Conservation (phyloP, 2,888 invertebrate genomes). For the Diplazon laetatorius region DNA sequence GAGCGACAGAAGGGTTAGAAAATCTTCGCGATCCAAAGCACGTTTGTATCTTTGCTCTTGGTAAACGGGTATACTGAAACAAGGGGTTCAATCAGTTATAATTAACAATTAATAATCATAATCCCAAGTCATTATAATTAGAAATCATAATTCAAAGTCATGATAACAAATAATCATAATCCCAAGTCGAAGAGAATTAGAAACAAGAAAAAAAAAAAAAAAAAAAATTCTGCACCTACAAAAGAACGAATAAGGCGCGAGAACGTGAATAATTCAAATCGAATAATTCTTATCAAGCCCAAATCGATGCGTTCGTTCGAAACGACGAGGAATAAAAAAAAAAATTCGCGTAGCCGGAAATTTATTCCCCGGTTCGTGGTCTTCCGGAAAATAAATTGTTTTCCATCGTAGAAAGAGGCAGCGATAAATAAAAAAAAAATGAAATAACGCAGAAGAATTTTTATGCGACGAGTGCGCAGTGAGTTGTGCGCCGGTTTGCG, state of each 20-base stretch:
- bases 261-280: conserved; percentile 10
- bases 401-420: neutral
- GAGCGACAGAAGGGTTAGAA: conserved; percentile 79
- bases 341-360: neutral
- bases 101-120: no score
- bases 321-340: neutral
- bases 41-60: conserved; percentile 79
- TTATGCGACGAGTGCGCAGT: conserved; percentile 41
- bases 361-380: conserved; percentile 8
- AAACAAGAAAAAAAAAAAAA: neutral
- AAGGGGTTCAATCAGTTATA: neutral
- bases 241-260: neutral
- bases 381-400: conserved; percentile 23
- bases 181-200: no score
- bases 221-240: neutral
- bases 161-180: no score
- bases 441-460: neutral
- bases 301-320: neutral
- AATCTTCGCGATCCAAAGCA: conserved; percentile 79
- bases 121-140: neutral
- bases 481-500: conserved; percentile 47
- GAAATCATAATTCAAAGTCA: no score
- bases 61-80: conserved; percentile 73
- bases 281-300: no score
- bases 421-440: no score